These are phyloP conservation scores for Cotesia typhae DNA, from an alignment of 1,140 invertebrate species.

Conservation along the genomic window DNA sequence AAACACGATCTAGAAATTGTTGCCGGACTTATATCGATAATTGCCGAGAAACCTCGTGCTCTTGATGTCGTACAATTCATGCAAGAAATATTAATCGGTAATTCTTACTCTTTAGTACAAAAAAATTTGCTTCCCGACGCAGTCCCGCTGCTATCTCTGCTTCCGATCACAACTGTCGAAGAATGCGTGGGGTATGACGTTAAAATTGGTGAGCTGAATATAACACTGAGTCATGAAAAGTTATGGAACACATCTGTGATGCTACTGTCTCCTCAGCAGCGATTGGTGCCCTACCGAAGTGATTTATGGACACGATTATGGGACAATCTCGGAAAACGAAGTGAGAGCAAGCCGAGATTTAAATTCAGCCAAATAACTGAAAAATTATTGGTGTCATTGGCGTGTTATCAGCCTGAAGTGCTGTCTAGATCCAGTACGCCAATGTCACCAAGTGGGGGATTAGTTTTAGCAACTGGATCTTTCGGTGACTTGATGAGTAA, in stretches of 20 bases:
- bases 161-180: constrained; percentile 75
- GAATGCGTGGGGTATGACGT: constrained; percentile 65
- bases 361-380: constrained; percentile 76
- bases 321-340: constrained; percentile 71
- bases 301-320: constrained; percentile 86
- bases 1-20: constrained; percentile 75
- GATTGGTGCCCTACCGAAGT: constrained; percentile 78
- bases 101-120: constrained; percentile 75
- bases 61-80: constrained; percentile 71
- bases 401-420: constrained; percentile 87
- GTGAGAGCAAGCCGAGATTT: constrained; percentile 71
- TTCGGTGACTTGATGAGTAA: constrained; percentile 62
- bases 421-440: constrained; percentile 84
- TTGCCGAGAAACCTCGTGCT: constrained; percentile 66
- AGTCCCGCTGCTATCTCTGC: constrained; percentile 70
- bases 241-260: constrained; percentile 83
- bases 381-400: constrained; percentile 78
- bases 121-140: constrained; percentile 77
- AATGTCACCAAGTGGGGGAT: constrained; percentile 74
- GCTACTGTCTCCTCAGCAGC: constrained; percentile 81
- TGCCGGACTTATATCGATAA: constrained; percentile 68
- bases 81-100: constrained; percentile 80
- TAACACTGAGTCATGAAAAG: constrained; percentile 72
- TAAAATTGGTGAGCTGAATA: constrained; percentile 63
- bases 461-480: constrained; percentile 44